Evolutionary conservation across 2,888 invertebrate genomes (phyloP).

Genomic region (Apoda limacodes): DNA sequence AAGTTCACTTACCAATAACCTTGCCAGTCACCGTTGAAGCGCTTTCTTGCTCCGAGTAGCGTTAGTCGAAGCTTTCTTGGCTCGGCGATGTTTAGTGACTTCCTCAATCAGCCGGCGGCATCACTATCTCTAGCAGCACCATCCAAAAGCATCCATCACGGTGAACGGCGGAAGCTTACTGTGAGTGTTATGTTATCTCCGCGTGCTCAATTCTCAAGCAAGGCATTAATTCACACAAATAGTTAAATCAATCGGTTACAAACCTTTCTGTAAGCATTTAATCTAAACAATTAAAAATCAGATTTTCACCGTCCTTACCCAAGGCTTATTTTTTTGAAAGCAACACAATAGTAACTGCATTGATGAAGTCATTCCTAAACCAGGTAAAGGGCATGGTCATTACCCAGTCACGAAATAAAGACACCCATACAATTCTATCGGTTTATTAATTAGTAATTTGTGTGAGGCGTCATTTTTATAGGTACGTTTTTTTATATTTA

Average conservation of each 20-base stretch:
- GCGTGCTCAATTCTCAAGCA: conserved; percentile 66
- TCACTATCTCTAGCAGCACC: conserved; percentile 55
- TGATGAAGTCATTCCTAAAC: conserved; percentile 34
- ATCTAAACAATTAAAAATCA: conserved; percentile 33
- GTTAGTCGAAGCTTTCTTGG: conserved; percentile 67
- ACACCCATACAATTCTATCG: conserved; percentile 40
- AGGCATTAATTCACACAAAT: conserved; percentile 61
- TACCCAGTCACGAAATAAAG: conserved; percentile 39
- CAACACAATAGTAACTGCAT: conserved; percentile 40
- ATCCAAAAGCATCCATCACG: conserved; percentile 59
- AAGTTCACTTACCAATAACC: conserved; percentile 50
- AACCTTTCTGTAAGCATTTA: conserved; percentile 58
- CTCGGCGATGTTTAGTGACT: conserved; percentile 61
- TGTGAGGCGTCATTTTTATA: conserved; percentile 54
- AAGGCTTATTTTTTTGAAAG: conserved; percentile 51
- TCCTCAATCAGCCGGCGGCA: conserved; percentile 50
- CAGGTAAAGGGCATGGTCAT: conserved; percentile 57
- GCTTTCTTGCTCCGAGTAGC: conserved; percentile 64
- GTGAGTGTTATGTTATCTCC: conserved; percentile 70
- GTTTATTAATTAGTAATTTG: conserved; percentile 50
- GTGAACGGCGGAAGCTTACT: conserved; percentile 64
- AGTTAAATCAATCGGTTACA: conserved; percentile 51
- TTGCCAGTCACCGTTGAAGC: conserved; percentile 57
- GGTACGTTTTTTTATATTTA: conserved; percentile 34
- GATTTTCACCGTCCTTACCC: conserved; percentile 36